phyloP scores from a whole-genome alignment of 2,797 vertebrate genomes.

The Chaetodon trifasciatus region DNA sequence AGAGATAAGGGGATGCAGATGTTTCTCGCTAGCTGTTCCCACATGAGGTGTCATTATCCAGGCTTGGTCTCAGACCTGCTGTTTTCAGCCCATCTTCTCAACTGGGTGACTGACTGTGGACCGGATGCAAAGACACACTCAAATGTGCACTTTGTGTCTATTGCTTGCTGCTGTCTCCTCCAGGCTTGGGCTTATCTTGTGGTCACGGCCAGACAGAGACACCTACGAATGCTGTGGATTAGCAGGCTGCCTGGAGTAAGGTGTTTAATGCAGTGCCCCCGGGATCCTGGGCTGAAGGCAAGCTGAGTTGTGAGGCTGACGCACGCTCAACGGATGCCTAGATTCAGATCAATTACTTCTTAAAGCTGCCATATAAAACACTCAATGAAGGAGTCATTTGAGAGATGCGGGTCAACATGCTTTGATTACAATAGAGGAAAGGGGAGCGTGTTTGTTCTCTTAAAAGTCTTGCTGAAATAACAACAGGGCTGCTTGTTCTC shows the following conservation, averaged over 20 bases:
- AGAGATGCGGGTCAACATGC: constrained; percentile 68
- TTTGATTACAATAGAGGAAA: constrained; percentile 72
- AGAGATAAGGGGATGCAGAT: constrained; percentile 82
- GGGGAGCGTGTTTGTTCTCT: constrained; percentile 63
- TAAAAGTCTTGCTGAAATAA: constrained; percentile 73
- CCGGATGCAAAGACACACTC: constrained; percentile 63
- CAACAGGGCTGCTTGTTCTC: constrained; percentile 64
- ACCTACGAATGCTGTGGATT: constrained; percentile 81
- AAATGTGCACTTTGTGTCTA: constrained; percentile 55
- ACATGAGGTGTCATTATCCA: constrained; percentile 76
- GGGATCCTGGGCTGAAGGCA: constrained; percentile 66
- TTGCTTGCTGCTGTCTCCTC: constrained; percentile 69
- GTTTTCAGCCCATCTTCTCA: constrained; percentile 72
- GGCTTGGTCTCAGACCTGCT: constrained; percentile 72
- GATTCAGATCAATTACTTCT: constrained; percentile 82
- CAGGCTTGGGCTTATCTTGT: constrained; percentile 81
- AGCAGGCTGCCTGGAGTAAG: constrained; percentile 78
- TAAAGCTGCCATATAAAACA: constrained; percentile 76
- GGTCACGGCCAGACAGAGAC: constrained; percentile 82
- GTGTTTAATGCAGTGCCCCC: constrained; percentile 74
- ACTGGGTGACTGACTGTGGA: constrained; percentile 69
- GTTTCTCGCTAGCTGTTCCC: constrained; percentile 73
- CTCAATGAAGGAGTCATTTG: constrained; percentile 76
- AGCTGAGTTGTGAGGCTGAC: constrained; percentile 58
- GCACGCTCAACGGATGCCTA: constrained; percentile 57